A percentile compares a stretch with the other conserved stretches of the same genome.
Conservation (phyloP, 2,113 vertebrate species). For the Capreolus pygargus region DNA sequence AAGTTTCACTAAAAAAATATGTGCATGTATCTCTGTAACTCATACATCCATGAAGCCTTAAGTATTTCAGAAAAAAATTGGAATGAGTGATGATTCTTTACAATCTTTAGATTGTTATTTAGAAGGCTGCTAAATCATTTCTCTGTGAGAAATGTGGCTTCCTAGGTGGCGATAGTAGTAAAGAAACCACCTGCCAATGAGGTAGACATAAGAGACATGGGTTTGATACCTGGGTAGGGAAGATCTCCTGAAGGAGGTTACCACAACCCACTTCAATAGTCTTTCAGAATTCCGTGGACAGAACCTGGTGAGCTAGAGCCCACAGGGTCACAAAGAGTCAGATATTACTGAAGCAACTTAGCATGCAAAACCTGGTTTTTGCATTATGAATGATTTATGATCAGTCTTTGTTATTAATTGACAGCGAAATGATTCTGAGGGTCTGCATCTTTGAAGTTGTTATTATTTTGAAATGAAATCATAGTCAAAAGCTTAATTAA, state of each 20-base stretch:
- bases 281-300: not conserved
- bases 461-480: not conserved
- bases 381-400: not conserved
- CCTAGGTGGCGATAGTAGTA: not conserved
- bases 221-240: not conserved
- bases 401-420: not conserved
- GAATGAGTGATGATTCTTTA: not conserved
- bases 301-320: not conserved
- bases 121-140: not conserved
- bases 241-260: not conserved
- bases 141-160: not conserved
- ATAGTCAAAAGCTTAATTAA: not conserved
- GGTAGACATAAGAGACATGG: not conserved
- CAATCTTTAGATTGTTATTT: not conserved
- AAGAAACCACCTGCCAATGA: not conserved
- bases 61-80: not conserved
- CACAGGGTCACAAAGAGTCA: not conserved
- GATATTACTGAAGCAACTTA: not conserved
- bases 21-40: not conserved
- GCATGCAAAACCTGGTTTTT: not conserved
- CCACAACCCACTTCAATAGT: not conserved
- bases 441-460: not conserved
- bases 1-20: not conserved
- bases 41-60: not conserved
- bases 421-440: not conserved